A percentile compares a stretch with the other conserved stretches of the same genome.
Conservation (phyloP, 2,888 invertebrate genomes). For the Dusona sp. region DNA sequence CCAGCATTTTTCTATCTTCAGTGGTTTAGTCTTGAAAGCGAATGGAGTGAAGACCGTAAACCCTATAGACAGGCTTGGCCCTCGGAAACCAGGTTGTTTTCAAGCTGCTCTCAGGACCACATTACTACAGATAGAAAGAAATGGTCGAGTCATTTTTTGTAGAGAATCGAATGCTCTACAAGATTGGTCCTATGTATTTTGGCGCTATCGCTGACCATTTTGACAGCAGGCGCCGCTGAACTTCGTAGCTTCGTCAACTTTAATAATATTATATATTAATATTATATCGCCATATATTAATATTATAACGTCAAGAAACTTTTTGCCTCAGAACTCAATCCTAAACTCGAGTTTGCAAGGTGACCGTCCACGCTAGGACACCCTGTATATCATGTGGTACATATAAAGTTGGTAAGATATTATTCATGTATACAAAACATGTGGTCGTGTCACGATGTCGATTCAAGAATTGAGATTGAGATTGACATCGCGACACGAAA, state of each 20-base stretch:
- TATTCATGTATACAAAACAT: constrained; percentile 14
- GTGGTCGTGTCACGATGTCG: constrained; percentile 1
- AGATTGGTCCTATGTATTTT: not conserved
- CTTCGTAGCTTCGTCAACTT: no score
- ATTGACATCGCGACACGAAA: not conserved
- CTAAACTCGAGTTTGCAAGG: not conserved
- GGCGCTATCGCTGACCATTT: not conserved
- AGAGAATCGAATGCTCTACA: not conserved
- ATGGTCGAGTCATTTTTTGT: not conserved
- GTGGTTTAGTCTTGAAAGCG: not conserved
- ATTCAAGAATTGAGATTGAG: constrained; percentile 1
- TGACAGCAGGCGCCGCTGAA: not conserved
- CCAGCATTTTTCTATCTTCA: not conserved
- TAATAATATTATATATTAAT: no score
- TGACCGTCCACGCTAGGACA: not conserved
- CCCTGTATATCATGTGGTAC: not conserved
- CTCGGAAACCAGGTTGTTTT: not conserved
- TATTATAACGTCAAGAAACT: no score
- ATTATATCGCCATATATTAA: no score
- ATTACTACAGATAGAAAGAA: not conserved
- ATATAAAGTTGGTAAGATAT: not conserved
- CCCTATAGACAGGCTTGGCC: not conserved
- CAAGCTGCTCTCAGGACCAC: not conserved
- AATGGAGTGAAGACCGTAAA: not conserved
- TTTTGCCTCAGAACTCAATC: not conserved